Base-by-base conservation (phyloP, 2,797 vertebrate species). In the Poeciliopsis presidionis region DNA sequence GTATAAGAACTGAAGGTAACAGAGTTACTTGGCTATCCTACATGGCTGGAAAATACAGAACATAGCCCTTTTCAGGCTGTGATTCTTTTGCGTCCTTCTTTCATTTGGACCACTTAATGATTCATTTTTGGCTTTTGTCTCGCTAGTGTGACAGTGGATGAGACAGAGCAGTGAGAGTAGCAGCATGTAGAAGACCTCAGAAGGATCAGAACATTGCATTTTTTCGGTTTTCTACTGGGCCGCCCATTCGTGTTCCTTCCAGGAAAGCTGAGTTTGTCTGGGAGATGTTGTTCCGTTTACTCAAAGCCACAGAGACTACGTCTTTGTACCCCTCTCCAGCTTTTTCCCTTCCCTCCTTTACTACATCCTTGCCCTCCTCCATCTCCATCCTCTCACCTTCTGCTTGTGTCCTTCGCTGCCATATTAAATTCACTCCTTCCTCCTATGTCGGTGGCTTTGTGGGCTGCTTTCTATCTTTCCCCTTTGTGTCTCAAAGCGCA, bases 201-300 rank as follows among this genome's bases (percentile, higher is more conserved):
- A 85, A 36, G 80, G 79, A 86, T 83, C 73, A 87, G 79, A 73
- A 43, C 75, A 72, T 67, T 73, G 79, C 73, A 77, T 90, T 86
- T 82, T 75, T 91, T 78, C 30, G 59, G 13, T 46, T 14, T 46
- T 13, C 45, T 84, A 82, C 82, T 82, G 80, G 81, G 78, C 47
- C 73, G 74, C 89, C 80, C 85, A 78, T 85, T 53, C 70, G 67
- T 76, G 84, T 94, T 94, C 93, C 88, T 94, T 94, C 93, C 88
- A 82, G 91, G 92, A 93, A 93, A 92, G 80, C 82, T 33, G 69
- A 88, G 79, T 81, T 80, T 85, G 84, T 88, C 90, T 90, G 84
- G 79, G 86, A 91, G 89, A 81, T 78, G 80, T 89, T 91, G 78
- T 79, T 59, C 69, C 1, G 20, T 90, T 89, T 87, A 91, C 81